Percentiles rank a stretch among this genome's conserved stretches.
phyloP scores from a whole-genome alignment of 2,888 invertebrate genomes.

The Epirrhoe tristata region DNA sequence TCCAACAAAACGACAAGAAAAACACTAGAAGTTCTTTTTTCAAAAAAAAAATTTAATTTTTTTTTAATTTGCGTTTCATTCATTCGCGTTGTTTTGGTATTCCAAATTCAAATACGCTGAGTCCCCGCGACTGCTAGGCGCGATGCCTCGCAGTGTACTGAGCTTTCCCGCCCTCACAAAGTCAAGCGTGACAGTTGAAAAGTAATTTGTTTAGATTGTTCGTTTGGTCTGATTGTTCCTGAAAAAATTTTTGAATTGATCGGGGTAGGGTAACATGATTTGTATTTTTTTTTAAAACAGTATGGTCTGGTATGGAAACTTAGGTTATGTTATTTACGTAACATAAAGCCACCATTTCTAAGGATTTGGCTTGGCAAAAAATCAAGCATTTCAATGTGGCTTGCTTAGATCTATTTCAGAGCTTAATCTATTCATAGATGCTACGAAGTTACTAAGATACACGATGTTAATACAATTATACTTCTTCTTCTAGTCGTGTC shows the following conservation, averaged over 20 bases:
- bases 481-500: too few relatives aligned
- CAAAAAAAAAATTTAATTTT: neutral
- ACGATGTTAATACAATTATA: too few relatives aligned
- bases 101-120: constrained; percentile 49
- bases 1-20: constrained; percentile 11
- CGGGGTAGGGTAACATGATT: neutral
- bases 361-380: neutral
- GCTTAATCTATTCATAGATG: neutral
- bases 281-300: too few relatives aligned
- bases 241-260: neutral
- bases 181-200: constrained; percentile 48
- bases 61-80: constrained; percentile 25
- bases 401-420: neutral
- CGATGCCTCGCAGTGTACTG: constrained; percentile 68
- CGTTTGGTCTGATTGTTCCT: neutral
- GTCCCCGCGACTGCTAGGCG: constrained; percentile 57
- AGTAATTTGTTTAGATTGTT: constrained; percentile 25
- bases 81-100: constrained; percentile 50
- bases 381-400: neutral
- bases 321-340: too few relatives aligned
- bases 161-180: constrained; percentile 70
- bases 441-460: neutral
- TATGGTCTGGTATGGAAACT: too few relatives aligned
- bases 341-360: too few relatives aligned
- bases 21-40: constrained; percentile 13